A percentile compares a stretch with the other conserved stretches of the same genome.
Conservation (phyloP, 2,888 invertebrate genomes). For the Trilocha varians region DNA sequence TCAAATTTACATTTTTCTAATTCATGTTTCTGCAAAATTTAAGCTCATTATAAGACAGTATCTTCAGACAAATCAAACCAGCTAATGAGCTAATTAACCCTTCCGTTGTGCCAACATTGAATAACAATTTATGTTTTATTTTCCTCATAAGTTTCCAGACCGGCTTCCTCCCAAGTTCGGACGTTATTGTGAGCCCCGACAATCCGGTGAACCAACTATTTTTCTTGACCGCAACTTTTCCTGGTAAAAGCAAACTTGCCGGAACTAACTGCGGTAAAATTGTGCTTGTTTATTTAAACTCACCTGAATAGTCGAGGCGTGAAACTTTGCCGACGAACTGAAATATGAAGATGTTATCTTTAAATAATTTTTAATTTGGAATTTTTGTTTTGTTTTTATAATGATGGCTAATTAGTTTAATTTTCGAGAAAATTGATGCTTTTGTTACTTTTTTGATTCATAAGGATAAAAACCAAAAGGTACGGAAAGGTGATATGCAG, state of each 20-base stretch:
- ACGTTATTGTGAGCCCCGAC: conserved; percentile 2
- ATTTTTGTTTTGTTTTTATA: not conserved
- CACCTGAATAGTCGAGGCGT: not conserved
- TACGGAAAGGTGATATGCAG: too few species aligned
- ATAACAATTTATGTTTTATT: not conserved
- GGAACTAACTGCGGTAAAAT: conserved; percentile 5
- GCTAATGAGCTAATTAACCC: not conserved
- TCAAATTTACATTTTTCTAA: too few species aligned
- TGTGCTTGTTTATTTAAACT: conserved; percentile 6
- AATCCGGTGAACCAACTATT: conserved; percentile 6
- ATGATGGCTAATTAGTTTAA: too few species aligned
- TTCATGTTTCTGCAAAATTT: too few species aligned
- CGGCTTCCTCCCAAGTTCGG: conserved; percentile 1
- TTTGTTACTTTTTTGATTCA: too few species aligned
- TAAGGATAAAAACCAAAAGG: too few species aligned
- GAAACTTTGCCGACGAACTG: not conserved
- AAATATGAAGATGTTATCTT: not conserved
- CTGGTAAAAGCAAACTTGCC: conserved; percentile 7
- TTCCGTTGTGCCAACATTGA: not conserved
- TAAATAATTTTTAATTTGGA: not conserved
- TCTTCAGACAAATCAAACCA: too few species aligned
- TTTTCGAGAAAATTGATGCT: too few species aligned
- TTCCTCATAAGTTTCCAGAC: conserved; percentile 3
- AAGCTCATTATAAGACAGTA: too few species aligned
- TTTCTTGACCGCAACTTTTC: conserved; percentile 8